These are phyloP conservation scores for Alloplasta piceator DNA, from an alignment of 2,888 invertebrate genomes.

Conservation along the genomic window DNA sequence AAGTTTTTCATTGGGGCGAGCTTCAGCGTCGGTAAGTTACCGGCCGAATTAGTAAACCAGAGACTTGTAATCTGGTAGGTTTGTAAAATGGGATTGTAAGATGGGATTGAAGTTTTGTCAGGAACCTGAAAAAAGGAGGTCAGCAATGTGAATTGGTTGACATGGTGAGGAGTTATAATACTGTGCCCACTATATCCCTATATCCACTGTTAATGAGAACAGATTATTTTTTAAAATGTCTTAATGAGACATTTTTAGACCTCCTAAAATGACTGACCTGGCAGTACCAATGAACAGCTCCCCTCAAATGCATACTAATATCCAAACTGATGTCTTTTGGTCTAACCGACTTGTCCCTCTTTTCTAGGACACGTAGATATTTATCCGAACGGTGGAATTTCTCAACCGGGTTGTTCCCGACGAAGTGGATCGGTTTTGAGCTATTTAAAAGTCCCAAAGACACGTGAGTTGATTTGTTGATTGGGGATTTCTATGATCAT, in stretches of 20 bases:
- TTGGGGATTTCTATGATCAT: background rate
- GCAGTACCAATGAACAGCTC: no score
- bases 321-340: background rate
- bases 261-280: no score
- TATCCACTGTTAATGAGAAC: background rate
- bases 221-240: background rate
- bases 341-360: background rate
- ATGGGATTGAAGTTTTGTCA: no score
- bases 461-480: slow-evolving; percentile 79
- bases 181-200: no score
- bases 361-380: slow-evolving; percentile 86
- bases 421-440: slow-evolving; percentile 76
- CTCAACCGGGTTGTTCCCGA: slow-evolving; percentile 87
- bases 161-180: no score
- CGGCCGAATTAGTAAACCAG: no score
- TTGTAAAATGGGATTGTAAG: no score
- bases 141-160: no score
- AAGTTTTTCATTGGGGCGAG: no score
- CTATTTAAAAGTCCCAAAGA: slow-evolving; percentile 79
- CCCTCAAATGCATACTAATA: background rate
- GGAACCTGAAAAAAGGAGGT: no score
- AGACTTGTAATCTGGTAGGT: no score
- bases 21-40: no score
- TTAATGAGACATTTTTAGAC: background rate
- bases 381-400: slow-evolving; percentile 88